phyloP scores from a whole-genome alignment of 2,113 vertebrate species.

The Caloenas nicobarica region DNA sequence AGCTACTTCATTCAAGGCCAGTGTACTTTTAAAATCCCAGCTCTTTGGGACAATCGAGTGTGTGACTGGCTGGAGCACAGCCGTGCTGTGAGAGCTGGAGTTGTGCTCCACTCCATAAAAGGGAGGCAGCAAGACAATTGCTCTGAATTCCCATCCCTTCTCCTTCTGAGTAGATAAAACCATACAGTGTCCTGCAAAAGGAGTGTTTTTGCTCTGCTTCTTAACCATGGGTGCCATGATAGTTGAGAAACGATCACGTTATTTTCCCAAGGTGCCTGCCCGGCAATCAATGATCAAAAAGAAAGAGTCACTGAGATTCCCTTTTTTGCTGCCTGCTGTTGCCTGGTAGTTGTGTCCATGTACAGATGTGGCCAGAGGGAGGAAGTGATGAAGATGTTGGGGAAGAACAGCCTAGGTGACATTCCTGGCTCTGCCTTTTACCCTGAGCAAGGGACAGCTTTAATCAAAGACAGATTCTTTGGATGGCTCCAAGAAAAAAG shows the following conservation, averaged over 20 bases:
- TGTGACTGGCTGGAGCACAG: background rate
- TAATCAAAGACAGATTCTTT: background rate
- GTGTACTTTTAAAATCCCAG: constrained; percentile 42
- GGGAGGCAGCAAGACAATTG: background rate
- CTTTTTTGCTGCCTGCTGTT: background rate
- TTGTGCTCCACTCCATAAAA: background rate
- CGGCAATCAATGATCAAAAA: background rate
- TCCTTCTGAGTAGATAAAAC: background rate
- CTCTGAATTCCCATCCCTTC: background rate
- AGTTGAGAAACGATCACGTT: background rate
- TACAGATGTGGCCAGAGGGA: background rate
- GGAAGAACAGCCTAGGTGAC: background rate
- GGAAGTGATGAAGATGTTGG: background rate
- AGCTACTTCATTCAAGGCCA: background rate
- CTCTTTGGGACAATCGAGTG: background rate
- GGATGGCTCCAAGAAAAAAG: background rate
- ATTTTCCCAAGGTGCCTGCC: background rate
- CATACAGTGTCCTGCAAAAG: background rate
- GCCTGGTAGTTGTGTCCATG: background rate
- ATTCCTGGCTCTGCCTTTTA: background rate
- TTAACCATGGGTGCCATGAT: background rate
- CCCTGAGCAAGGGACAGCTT: background rate
- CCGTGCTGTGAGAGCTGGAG: background rate
- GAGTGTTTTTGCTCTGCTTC: background rate
- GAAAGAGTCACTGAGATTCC: background rate